Percentiles rank a stretch among this genome's conserved stretches.
phyloP scores from a whole-genome alignment of 2,888 invertebrate genomes.

The Chymomyza procnemis region DNA sequence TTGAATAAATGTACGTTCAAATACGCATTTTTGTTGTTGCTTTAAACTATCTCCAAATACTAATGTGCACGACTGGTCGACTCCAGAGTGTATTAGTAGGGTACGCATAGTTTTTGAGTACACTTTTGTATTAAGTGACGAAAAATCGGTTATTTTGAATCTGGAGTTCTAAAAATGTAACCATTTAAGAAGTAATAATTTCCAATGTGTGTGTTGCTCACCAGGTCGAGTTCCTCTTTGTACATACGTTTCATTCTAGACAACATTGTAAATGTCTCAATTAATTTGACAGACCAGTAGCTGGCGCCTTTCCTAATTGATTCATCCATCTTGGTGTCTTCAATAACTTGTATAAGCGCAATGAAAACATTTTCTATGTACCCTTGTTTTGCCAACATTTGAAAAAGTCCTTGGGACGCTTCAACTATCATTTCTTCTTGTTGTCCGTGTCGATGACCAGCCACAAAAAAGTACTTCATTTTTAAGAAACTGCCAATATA shows the following conservation, averaged over 20 bases:
- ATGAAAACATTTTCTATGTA: conserved; percentile 74
- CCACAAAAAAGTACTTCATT: conserved; percentile 72
- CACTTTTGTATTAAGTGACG: conserved; percentile 54
- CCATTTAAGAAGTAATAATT: background rate
- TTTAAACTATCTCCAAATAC: conserved; percentile 73
- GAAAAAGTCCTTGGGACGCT: conserved; percentile 69
- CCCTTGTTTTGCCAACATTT: conserved; percentile 70
- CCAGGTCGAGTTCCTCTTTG: conserved; percentile 71
- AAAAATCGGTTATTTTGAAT: conserved; percentile 54
- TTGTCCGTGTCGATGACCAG: conserved; percentile 44
- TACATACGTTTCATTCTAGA: conserved; percentile 73
- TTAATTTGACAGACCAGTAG: conserved; percentile 76
- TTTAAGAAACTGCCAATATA: conserved; percentile 63
- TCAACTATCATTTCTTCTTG: conserved; percentile 58
- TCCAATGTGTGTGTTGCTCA: conserved; percentile 23
- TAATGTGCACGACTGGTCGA: conserved; percentile 65
- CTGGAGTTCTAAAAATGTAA: conserved; percentile 57
- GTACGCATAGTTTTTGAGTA: conserved; percentile 61
- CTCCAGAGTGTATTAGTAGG: conserved; percentile 62
- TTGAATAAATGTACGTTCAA: conserved; percentile 63
- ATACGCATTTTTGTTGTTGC: conserved; percentile 70
- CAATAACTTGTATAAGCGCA: conserved; percentile 66
- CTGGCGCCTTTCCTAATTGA: conserved; percentile 63
- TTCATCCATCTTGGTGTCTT: conserved; percentile 55
- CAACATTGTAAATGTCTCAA: conserved; percentile 69